Evolutionary conservation across 2,113 vertebrate species (phyloP).

Genomic region (Ahaetulla prasina): DNA sequence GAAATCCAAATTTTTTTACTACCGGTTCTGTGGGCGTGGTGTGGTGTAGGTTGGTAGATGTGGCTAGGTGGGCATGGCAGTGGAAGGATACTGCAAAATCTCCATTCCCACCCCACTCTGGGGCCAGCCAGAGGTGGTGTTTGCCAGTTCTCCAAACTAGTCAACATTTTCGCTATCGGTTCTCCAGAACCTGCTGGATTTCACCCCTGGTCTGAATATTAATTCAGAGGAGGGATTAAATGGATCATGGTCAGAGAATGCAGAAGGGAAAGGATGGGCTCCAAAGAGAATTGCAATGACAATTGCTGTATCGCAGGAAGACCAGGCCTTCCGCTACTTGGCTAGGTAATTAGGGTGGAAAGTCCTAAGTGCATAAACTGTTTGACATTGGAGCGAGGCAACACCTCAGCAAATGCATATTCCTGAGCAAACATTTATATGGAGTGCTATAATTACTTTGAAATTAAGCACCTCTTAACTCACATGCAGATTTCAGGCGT

Average conservation of each 20-base stretch:
- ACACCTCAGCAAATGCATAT: background rate
- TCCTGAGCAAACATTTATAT: background rate
- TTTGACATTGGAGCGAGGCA: background rate
- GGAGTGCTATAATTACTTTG: conserved; percentile 4
- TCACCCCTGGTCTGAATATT: background rate
- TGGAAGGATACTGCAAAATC: too few relatives aligned
- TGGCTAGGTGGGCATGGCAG: too few relatives aligned
- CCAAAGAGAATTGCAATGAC: background rate
- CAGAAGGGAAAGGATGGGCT: background rate
- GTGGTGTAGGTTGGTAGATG: too few relatives aligned
- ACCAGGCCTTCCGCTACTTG: background rate
- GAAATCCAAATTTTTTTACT: too few relatives aligned
- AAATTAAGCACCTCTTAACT: background rate
- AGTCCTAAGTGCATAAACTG: background rate
- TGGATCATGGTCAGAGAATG: background rate
- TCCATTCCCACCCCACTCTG: too few relatives aligned
- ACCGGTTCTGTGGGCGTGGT: too few relatives aligned
- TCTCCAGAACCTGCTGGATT: too few relatives aligned
- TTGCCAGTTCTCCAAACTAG: too few relatives aligned
- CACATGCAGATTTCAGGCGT: background rate
- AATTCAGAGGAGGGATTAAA: background rate
- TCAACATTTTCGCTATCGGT: too few relatives aligned
- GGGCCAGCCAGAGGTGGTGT: too few relatives aligned
- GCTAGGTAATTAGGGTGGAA: background rate
- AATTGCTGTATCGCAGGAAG: background rate